Base-by-base conservation (phyloP, 2,113 vertebrate genomes). In the Turnix velox region DNA sequence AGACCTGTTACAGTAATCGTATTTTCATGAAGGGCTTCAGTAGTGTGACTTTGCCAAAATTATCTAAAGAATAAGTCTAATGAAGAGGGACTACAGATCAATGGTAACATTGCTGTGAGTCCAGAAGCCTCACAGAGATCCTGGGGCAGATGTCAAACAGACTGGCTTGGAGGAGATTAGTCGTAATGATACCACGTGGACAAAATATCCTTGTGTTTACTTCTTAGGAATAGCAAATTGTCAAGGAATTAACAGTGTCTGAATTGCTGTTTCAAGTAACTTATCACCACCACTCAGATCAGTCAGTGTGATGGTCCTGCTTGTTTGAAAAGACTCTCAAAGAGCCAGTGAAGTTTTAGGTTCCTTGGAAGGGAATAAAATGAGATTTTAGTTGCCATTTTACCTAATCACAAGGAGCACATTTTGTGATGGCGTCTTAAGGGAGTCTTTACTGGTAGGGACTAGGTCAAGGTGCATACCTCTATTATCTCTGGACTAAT, bases 161-260 rank as follows among this genome's bases (percentile, higher is more conserved):
- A 22, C 14, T 43, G 35, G 1, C 43, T 43, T 68, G 28, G 52
- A 86, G n/a, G 14, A 68, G 8, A 42, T 18, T 46, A 33, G 7
- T 15, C 2, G 1, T 39, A 35, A 4, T 7, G 4, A 16, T 62
- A 42, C 10, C 7, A 6, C 18, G 42, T 3, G 3, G 28, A 49
- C 55, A 68, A 90, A 82, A 52, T n/a, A 11, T 42, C 43, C 25
- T 1, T 1, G 3, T 59, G 30, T 37, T 80, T 59, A 7, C n/a
- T 63, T 84, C 30, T 8, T 39, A 35, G 9, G 9, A 88, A 45
- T 12, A 43, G 14, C n/a, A 39, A 51, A 19, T 72, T 61, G 74
- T 72, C 54, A 82, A 82, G 77, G 43, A 72, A 40, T 48, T 48
- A 37, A 15, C 20, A 40, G 10, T 54, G 18, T 72, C 57, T 49